Conservation (phyloP, 2,888 invertebrate species). For the Apotomis capreana region DNA sequence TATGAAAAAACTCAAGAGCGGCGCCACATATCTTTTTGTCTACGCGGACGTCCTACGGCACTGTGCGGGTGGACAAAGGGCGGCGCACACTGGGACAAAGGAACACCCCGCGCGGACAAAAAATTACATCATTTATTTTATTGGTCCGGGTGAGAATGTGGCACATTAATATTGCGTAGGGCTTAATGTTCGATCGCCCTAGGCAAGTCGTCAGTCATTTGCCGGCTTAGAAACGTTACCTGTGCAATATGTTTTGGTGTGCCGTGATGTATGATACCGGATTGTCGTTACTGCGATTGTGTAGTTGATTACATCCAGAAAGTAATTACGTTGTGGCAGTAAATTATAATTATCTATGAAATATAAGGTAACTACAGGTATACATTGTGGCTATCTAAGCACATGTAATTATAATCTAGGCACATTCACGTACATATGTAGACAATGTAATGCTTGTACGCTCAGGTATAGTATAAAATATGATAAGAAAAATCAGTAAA, state of each 20-base stretch:
- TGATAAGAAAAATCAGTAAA: constrained; percentile 1
- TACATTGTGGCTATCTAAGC: constrained; percentile 22
- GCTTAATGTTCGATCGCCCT: constrained; percentile 78
- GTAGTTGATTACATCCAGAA: constrained; percentile 39
- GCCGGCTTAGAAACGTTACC: constrained; percentile 42
- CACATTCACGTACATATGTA: not conserved
- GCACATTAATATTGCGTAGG: constrained; percentile 79
- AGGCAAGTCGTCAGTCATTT: constrained; percentile 69
- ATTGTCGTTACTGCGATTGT: constrained; percentile 36
- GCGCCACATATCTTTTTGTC: constrained; percentile 80
- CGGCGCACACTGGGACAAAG: constrained; percentile 71
- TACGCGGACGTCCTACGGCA: constrained; percentile 73
- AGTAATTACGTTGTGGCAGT: constrained; percentile 33
- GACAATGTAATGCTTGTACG: not conserved
- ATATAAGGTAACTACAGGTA: constrained; percentile 2
- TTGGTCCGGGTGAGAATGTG: constrained; percentile 80
- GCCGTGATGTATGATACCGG: constrained; percentile 36
- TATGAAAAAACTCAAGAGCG: constrained; percentile 66
- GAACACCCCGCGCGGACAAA: constrained; percentile 75
- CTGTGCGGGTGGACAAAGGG: constrained; percentile 60
- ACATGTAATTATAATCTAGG: constrained; percentile 11
- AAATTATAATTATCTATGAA: constrained; percentile 34
- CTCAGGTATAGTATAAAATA: not conserved
- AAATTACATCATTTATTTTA: constrained; percentile 84
- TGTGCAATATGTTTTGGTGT: constrained; percentile 39